Base-by-base conservation (phyloP, 2,888 invertebrate species). In the Pollenia angustigena region DNA sequence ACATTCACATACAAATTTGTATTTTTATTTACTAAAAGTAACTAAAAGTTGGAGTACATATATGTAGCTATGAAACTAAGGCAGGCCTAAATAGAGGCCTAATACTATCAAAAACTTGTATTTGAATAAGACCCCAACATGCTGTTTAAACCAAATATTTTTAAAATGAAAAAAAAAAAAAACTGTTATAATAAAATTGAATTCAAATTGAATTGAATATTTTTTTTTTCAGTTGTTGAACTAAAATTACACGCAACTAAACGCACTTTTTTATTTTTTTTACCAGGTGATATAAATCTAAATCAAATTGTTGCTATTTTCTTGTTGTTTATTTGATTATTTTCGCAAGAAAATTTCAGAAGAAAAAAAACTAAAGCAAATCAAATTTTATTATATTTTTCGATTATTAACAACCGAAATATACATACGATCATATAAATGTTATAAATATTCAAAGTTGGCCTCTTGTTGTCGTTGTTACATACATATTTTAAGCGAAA, bases 271-370 rank as follows among this genome's bases (percentile, higher is more conserved):
- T n/a, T n/a, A n/a, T n/a, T 56, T 58, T 74, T 54, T 52, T 52
- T 62, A 58, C 64, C 83, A 76, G 76, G 40, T 66, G 83, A 86
- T 86, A 83, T 86, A 83, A 86, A 86, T 83, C 83, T 80, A 86
- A 83, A 83, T 86, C 80, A 83, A 83, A 83, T 62, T 72, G 48
- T 75, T 85, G 44, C 18, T 40, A 66, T 69, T 85, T 58, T 72
- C 11, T 32, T 58, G 8, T 16, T 42, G 10, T 9, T 62, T 62
- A n/a, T 42, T 71, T 42, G 11, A 42, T 58, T n/a, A 40, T 72
- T 75, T 72, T 71, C 12, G 14, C n/a, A 50, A 48, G 40, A 58
- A 75, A 71, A 32, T 9, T 58, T 16, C 23, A 12, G 32, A 32
- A 32, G 6, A 32, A 32, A 32, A 32, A 52, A 71, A 64, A 62